These are phyloP conservation scores for Amphiprion percula DNA, from an alignment of 2,113 vertebrate genomes.

Conservation along the genomic window DNA sequence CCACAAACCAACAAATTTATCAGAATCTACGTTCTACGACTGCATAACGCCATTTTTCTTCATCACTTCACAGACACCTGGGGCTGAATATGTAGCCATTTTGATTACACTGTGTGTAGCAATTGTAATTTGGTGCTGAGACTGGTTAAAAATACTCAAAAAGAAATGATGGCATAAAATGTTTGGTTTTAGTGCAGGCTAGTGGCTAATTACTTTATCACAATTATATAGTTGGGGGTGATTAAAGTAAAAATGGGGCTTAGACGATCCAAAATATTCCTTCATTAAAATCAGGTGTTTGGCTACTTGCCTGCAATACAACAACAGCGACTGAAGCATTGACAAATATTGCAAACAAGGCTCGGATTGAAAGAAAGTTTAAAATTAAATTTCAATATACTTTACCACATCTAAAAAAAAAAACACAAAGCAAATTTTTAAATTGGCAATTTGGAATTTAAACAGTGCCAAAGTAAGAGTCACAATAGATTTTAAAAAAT, in stretches of 20 bases:
- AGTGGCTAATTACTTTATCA: constrained; percentile 17
- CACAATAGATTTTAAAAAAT: constrained; percentile 28
- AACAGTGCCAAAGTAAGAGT: constrained; percentile 33
- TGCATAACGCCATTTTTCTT: constrained; percentile 38
- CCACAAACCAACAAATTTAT: constrained; percentile 37
- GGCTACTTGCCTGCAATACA: constrained; percentile 32
- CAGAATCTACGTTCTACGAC: constrained; percentile 45
- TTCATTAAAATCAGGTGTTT: constrained; percentile 56
- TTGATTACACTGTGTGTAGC: not conserved
- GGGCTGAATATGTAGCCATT: not conserved
- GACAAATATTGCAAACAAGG: constrained; percentile 22
- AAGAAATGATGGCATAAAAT: constrained; percentile 10
- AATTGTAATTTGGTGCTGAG: constrained; percentile 5
- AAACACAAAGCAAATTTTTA: constrained; percentile 14
- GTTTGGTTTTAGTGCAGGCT: constrained; percentile 31
- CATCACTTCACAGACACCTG: constrained; percentile 26
- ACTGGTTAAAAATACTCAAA: not conserved
- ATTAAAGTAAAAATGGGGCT: constrained; percentile 3
- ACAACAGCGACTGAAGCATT: constrained; percentile 12
- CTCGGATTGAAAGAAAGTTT: constrained; percentile 2
- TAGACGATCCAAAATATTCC: constrained; percentile 21
- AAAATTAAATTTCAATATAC: constrained; percentile 1
- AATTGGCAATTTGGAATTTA: constrained; percentile 28
- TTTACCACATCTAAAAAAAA: constrained; percentile 15
- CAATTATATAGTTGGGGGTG: not conserved